These are phyloP conservation scores for Boleophthalmus pectinirostris DNA, from an alignment of 2,113 vertebrate genomes.

Conservation along the genomic window DNA sequence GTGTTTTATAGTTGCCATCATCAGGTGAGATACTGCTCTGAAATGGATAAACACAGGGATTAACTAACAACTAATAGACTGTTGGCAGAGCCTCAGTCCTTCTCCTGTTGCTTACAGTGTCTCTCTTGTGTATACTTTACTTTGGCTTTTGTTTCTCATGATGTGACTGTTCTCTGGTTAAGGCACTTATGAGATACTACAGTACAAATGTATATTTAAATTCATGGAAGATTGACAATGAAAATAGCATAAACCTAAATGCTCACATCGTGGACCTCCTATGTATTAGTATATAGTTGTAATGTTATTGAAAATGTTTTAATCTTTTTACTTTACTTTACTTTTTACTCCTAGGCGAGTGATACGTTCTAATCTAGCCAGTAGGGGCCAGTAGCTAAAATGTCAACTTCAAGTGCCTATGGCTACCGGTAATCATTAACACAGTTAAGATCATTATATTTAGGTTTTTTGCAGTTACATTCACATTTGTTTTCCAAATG, in stretches of 20 bases:
- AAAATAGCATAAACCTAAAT: not conserved
- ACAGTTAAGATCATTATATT: too few relatives aligned
- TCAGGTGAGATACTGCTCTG: slow-evolving; percentile 70
- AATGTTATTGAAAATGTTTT: not conserved
- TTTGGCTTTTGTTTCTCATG: not conserved
- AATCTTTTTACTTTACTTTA: too few relatives aligned
- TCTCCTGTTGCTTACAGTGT: not conserved
- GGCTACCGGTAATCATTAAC: too few relatives aligned
- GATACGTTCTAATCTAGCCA: too few relatives aligned
- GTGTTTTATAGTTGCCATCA: slow-evolving; percentile 61
- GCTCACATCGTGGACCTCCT: not conserved
- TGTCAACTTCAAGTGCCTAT: too few relatives aligned
- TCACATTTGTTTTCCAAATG: too few relatives aligned
- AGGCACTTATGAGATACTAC: not conserved
- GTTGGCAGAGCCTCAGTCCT: slow-evolving; percentile 53
- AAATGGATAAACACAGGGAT: slow-evolving; percentile 73
- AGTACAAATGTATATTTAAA: not conserved
- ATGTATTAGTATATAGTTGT: not conserved
- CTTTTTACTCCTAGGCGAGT: too few relatives aligned
- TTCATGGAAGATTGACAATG: not conserved
- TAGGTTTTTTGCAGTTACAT: too few relatives aligned
- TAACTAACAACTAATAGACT: slow-evolving; percentile 65
- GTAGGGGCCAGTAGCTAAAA: too few relatives aligned
- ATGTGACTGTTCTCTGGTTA: slow-evolving; percentile 2
- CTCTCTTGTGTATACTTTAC: not conserved